Evolutionary conservation across 2,113 vertebrate genomes (phyloP).

Genomic region (Prunella himalayana): DNA sequence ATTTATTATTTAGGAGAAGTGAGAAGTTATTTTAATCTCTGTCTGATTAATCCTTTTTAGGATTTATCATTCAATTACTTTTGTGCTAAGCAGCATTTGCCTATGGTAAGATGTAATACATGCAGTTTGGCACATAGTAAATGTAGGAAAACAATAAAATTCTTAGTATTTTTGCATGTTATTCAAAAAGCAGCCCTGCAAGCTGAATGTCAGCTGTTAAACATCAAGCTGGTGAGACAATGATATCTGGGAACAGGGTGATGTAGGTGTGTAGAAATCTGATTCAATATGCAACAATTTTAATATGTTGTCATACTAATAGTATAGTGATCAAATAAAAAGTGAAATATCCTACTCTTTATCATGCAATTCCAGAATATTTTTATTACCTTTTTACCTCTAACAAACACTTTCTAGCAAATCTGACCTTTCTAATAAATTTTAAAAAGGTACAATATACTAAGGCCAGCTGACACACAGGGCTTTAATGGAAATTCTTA

Average conservation of each 20-base stretch:
- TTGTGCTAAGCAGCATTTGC: neutral
- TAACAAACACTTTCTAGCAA: neutral
- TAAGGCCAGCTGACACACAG: neutral
- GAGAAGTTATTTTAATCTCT: neutral
- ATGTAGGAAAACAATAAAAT: neutral
- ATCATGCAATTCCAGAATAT: neutral
- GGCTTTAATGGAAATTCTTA: neutral
- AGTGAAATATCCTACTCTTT: neutral
- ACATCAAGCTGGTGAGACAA: neutral
- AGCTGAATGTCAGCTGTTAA: neutral
- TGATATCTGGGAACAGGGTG: neutral
- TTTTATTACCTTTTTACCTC: neutral
- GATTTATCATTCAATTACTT: neutral
- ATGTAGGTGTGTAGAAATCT: neutral
- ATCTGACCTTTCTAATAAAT: neutral
- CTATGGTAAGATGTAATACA: neutral
- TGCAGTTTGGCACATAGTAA: neutral
- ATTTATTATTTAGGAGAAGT: neutral
- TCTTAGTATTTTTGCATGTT: neutral
- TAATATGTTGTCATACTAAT: neutral
- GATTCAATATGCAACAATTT: neutral
- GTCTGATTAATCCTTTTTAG: neutral
- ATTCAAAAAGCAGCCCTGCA: neutral
- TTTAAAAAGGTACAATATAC: accelerated
- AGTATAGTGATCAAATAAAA: neutral